phyloP scores from a whole-genome alignment of 2,888 invertebrate species.

The Standfussiana lucernea region DNA sequence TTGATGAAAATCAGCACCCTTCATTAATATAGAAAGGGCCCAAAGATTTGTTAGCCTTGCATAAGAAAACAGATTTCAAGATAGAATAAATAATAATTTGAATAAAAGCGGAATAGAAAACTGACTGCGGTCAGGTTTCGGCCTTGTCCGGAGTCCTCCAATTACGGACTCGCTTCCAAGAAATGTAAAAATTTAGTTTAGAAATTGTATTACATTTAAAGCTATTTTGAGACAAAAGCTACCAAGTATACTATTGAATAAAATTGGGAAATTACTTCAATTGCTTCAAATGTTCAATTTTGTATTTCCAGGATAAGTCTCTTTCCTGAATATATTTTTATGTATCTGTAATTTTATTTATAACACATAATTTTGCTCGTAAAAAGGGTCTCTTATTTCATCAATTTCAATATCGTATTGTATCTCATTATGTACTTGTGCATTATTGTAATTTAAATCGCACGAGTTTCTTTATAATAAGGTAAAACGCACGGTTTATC shows the following conservation, averaged over 20 bases:
- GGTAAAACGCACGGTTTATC: too few species aligned
- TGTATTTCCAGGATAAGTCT: background rate
- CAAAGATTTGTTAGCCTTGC: conserved; percentile 15
- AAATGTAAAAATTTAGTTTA: conserved; percentile 40
- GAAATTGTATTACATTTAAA: conserved; percentile 38
- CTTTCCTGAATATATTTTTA: background rate
- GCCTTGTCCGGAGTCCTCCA: conserved; percentile 39
- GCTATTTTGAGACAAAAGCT: conserved; percentile 17
- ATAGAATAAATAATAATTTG: conserved; percentile 54
- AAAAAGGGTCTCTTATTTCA: too few species aligned
- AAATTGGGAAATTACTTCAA: background rate
- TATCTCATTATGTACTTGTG: too few species aligned
- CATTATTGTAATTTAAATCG: too few species aligned
- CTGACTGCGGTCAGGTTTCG: conserved; percentile 47
- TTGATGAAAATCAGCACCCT: background rate
- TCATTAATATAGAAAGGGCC: conserved; percentile 1
- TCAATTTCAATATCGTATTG: too few species aligned
- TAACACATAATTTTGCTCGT: too few species aligned
- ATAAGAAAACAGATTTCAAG: conserved; percentile 15
- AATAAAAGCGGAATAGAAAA: conserved; percentile 43
- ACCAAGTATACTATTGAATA: background rate
- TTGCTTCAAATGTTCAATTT: background rate
- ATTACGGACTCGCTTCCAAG: conserved; percentile 51
- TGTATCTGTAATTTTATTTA: background rate
- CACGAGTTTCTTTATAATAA: too few species aligned